Evolutionary conservation across 2,797 vertebrate genomes (phyloP).

Genomic region (Odontamblyopus lacepedii): DNA sequence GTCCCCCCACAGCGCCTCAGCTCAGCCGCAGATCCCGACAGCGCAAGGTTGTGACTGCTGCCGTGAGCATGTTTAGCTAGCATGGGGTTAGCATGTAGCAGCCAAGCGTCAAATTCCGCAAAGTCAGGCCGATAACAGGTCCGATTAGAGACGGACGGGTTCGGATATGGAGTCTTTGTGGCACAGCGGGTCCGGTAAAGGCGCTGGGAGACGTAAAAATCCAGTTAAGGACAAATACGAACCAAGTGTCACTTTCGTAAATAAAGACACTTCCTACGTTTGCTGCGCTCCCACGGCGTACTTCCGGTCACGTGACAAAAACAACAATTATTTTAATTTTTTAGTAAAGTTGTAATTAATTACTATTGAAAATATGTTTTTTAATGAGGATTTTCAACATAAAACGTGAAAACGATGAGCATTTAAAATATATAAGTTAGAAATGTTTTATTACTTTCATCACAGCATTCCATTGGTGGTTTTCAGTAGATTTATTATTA

Average conservation of each 20-base stretch:
- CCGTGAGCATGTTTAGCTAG: conserved; percentile 4
- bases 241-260: conserved; percentile 16
- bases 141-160: not conserved
- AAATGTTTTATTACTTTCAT: too few relatives aligned
- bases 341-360: not conserved
- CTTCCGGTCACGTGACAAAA: conserved; percentile 78
- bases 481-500: too few relatives aligned
- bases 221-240: not conserved
- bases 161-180: not conserved
- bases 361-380: not conserved
- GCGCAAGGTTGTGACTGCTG: not conserved
- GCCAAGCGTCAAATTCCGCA: not conserved
- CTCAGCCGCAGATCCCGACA: not conserved
- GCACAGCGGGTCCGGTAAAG: not conserved
- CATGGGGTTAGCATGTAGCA: conserved; percentile 6
- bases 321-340: conserved; percentile 46
- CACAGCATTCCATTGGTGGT: too few relatives aligned
- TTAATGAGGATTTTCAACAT: not conserved
- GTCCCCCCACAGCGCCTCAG: not conserved
- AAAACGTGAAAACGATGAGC: too few relatives aligned
- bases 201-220: not conserved
- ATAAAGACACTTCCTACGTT: conserved; percentile 52
- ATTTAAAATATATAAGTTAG: too few relatives aligned
- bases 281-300: conserved; percentile 37
- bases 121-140: not conserved